A percentile compares a stretch with the other conserved stretches of the same genome.
Conservation (phyloP, 2,888 invertebrate genomes). For the Beris chalybata region DNA sequence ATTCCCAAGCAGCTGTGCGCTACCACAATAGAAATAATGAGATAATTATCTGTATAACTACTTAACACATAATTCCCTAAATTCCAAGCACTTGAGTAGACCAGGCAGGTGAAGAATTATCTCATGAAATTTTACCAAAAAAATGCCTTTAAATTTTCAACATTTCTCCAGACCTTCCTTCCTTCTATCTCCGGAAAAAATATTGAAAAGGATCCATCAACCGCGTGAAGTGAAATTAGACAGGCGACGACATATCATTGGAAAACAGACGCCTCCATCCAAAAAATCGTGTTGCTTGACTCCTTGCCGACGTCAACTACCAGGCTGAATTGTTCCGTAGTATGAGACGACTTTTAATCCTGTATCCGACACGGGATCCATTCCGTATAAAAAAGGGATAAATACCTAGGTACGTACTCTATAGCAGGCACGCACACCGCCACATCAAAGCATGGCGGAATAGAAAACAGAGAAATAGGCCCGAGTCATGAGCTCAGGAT, state of each 20-base stretch:
- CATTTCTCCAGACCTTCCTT: background rate
- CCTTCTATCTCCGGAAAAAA: conserved; percentile 14
- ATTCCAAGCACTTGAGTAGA: conserved; percentile 23
- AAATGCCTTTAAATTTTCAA: background rate
- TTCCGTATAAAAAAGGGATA: too few species aligned
- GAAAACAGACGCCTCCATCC: conserved; percentile 22
- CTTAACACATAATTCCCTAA: conserved; percentile 29
- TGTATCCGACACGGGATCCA: too few species aligned
- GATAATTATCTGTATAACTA: conserved; percentile 11
- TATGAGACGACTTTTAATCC: too few species aligned
- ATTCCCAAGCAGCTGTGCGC: too few species aligned
- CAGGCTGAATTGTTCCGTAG: too few species aligned
- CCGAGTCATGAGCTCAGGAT: too few species aligned
- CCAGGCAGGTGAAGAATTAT: conserved; percentile 15
- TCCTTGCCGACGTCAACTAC: too few species aligned
- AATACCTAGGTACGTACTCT: too few species aligned
- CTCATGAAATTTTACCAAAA: background rate
- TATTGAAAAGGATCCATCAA: conserved; percentile 31
- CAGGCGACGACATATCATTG: conserved; percentile 24
- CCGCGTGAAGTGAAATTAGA: conserved; percentile 5
- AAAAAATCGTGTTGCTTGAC: background rate
- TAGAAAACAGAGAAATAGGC: too few species aligned
- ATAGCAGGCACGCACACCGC: too few species aligned
- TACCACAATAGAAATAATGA: too few species aligned
- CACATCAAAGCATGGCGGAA: too few species aligned